These are phyloP conservation scores for Trilocha varians DNA, from an alignment of 2,888 invertebrate genomes.

Conservation along the genomic window DNA sequence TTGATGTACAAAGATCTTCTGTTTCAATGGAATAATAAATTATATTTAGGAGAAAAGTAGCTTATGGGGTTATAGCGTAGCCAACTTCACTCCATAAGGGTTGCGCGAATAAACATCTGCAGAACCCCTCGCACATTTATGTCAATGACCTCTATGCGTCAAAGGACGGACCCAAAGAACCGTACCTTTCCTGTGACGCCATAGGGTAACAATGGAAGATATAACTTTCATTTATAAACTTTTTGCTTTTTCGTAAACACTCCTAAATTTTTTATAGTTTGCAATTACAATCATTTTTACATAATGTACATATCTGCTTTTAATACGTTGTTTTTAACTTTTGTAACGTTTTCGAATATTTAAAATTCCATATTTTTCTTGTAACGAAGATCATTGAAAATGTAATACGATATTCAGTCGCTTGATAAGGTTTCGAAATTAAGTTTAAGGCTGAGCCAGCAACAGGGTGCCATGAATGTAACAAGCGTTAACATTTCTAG, in stretches of 20 bases:
- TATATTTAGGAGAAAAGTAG: background rate
- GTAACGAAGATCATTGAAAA: too few relatives aligned
- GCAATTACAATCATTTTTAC: too few relatives aligned
- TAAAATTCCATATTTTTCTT: too few relatives aligned
- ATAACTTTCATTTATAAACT: background rate
- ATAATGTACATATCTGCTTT: too few relatives aligned
- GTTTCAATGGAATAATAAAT: background rate
- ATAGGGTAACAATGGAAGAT: background rate
- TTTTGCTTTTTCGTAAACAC: background rate
- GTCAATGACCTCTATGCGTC: constrained; percentile 25
- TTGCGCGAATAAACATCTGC: constrained; percentile 6
- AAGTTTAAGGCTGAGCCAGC: too few relatives aligned
- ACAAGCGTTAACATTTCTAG: too few relatives aligned
- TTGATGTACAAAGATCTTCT: background rate
- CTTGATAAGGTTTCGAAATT: too few relatives aligned
- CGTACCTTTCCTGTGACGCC: constrained; percentile 7
- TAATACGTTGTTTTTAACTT: too few relatives aligned
- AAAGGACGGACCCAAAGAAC: constrained; percentile 19
- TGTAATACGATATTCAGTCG: too few relatives aligned
- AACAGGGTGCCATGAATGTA: too few relatives aligned
- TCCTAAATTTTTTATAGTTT: too few relatives aligned
- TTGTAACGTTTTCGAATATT: too few relatives aligned
- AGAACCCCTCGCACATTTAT: constrained; percentile 7
- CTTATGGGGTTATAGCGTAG: background rate
- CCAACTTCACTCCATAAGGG: constrained; percentile 5